Base-by-base conservation (phyloP, 2,113 vertebrate genomes). In the Melanerpes formicivorus region DNA sequence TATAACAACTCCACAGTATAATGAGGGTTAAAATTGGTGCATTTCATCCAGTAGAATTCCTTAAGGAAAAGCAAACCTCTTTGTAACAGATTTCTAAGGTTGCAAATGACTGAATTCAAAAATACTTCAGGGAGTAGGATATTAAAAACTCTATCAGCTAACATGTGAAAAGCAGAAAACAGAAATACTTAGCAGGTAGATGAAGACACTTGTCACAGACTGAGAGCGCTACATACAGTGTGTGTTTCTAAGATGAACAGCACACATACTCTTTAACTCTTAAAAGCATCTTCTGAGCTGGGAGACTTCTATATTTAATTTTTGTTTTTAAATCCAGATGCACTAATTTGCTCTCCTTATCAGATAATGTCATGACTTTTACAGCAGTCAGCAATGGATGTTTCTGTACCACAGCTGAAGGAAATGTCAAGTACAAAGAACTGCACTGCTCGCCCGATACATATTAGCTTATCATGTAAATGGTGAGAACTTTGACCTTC, bases 391-490 rank as follows among this genome's bases (percentile, higher is more conserved):
- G 71, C 32, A 4, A 11, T 30, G 48, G 48, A 44, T 34, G 78
- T 40, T 84, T 67, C 79, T 91, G 76, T 40, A 71, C 40, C 79
- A 46, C 66, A 92, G 82, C 78, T 90, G 74, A 83, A 81, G 87
- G 59, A 91, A 96, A 91, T 55, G 63, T 92, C 92, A 93, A 93
- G 87, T 73, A 83, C 73, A 63, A 87, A 93, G 70, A 88, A 91
- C 79, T 0, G 18, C 42, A 17, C 66, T 44, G 55, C 62, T 73
- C 79, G 73, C 56, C 62, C 34, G 37, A 52, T 54, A 80, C 80
- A 75, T 83, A 88, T 67, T 64, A 89, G 65, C 78, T 94, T 63
- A 74, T 66, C 71, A 34, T 0, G 0, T 71, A 85, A 92, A 67
- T n/a, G 56, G 58, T 46, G 60, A 91, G 73, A 65, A 69, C 80